These are phyloP conservation scores for Athalia rosae DNA, from an alignment of 2,888 invertebrate species.

Conservation along the genomic window DNA sequence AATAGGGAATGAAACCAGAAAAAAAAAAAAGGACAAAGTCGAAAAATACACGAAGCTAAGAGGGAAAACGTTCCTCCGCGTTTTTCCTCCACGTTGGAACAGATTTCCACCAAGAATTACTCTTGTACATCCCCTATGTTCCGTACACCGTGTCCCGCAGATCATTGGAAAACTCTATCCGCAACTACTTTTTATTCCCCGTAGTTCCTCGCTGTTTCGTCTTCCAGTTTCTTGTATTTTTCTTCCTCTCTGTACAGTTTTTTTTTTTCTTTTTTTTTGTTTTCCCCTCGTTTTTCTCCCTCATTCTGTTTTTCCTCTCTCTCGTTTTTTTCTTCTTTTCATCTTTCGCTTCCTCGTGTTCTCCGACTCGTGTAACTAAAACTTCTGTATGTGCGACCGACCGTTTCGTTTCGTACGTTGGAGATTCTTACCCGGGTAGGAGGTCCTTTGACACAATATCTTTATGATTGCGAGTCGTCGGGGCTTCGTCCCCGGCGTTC, in stretches of 20 bases:
- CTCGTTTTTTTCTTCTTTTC: background rate
- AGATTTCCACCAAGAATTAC: too few relatives aligned
- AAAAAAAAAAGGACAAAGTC: too few relatives aligned
- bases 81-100: too few relatives aligned
- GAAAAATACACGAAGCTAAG: too few relatives aligned
- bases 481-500: background rate
- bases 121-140: too few relatives aligned
- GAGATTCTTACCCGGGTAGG: background rate
- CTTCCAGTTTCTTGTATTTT: background rate
- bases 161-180: too few relatives aligned
- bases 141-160: too few relatives aligned
- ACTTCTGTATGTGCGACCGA: constrained; percentile 4
- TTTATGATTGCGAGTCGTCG: constrained; percentile 29
- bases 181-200: too few relatives aligned
- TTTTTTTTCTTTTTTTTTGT: background rate
- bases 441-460: constrained; percentile 27
- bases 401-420: too few relatives aligned
- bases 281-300: background rate
- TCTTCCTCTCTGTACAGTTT: too few relatives aligned
- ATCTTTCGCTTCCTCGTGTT: background rate
- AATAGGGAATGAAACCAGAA: too few relatives aligned
- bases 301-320: background rate
- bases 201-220: background rate
- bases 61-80: too few relatives aligned
- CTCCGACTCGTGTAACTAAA: constrained; percentile 7